Percentiles rank a stretch among this genome's conserved stretches.
phyloP scores from a whole-genome alignment of 1,140 invertebrate genomes.

The Pogonus chalceus region DNA sequence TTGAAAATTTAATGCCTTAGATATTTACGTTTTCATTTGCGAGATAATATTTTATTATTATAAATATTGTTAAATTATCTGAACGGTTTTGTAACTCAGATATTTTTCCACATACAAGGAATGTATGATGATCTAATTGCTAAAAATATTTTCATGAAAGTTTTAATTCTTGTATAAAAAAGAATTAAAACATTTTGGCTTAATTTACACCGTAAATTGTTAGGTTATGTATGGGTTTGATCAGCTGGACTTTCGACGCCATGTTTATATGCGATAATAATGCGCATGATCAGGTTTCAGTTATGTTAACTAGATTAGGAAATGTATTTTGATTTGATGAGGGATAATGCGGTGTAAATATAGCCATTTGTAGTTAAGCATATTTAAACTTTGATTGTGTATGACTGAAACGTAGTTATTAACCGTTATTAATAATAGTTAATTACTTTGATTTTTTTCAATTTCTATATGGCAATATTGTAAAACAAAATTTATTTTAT shows the following conservation, averaged over 20 bases:
- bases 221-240: too few species aligned
- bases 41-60: neutral
- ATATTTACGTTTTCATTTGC: neutral
- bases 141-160: neutral
- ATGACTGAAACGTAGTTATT: neutral
- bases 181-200: too few species aligned
- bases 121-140: neutral
- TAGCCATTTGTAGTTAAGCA: neutral
- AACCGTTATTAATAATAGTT: neutral
- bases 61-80: neutral
- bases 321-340: too few species aligned
- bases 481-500: neutral
- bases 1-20: neutral
- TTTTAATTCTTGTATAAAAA: too few species aligned
- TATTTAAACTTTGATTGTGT: constrained; percentile 5
- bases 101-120: neutral
- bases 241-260: too few species aligned
- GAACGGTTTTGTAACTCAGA: neutral
- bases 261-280: too few species aligned
- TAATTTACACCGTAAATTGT: too few species aligned
- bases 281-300: too few species aligned
- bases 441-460: neutral
- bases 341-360: too few species aligned
- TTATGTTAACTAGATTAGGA: too few species aligned
- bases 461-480: neutral